These are phyloP conservation scores for Marisa cornuarietis DNA, from an alignment of 1,140 invertebrate species.

Conservation along the genomic window DNA sequence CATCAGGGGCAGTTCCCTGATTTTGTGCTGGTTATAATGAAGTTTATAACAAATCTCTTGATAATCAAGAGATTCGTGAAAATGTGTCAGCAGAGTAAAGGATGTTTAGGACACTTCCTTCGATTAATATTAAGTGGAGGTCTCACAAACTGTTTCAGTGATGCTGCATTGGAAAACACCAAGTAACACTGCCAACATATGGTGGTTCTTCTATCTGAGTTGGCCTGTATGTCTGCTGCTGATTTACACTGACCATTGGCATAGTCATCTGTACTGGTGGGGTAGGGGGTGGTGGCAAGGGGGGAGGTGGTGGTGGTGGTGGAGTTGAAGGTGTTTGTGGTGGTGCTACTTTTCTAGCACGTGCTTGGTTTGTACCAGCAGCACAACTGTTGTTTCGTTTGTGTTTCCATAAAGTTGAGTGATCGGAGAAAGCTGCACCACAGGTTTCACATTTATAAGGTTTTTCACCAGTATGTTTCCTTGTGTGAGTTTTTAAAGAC, in stretches of 20 bases:
- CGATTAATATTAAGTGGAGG: no score
- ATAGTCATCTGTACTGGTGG: not conserved
- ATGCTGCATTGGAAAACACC: constrained; percentile 10
- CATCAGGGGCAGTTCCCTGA: no score
- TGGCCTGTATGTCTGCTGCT: not conserved
- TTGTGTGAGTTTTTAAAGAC: constrained; percentile 87
- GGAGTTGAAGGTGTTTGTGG: not conserved
- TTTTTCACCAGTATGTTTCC: constrained; percentile 29
- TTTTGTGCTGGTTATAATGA: no score
- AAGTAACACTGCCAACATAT: constrained; percentile 5
- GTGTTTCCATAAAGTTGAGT: constrained; percentile 19
- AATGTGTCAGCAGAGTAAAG: no score
- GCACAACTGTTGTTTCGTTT: constrained; percentile 10
- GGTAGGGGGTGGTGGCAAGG: not conserved
- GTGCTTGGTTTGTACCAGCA: no score
- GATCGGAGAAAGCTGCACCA: constrained; percentile 20
- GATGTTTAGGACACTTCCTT: no score
- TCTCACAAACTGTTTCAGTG: not conserved
- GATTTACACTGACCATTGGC: not conserved
- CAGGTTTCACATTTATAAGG: constrained; percentile 26
- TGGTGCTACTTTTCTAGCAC: not conserved
- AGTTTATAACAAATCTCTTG: no score
- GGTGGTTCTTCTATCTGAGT: not conserved
- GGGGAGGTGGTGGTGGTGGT: not conserved
- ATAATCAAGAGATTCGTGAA: no score